phyloP scores from a whole-genome alignment of 2,888 invertebrate genomes.

The Tortricodes alternella region DNA sequence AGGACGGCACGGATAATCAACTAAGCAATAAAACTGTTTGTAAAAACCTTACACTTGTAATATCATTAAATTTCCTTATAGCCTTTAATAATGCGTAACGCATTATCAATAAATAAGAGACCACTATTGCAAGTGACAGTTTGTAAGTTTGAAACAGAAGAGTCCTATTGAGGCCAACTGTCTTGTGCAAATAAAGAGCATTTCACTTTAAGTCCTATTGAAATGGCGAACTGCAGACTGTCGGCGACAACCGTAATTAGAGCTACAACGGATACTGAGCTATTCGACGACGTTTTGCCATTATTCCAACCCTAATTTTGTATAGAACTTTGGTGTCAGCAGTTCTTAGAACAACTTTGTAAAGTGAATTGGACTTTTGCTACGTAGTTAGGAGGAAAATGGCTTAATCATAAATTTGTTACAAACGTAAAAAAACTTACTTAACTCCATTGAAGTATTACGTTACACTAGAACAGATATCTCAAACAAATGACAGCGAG shows the following conservation, averaged over 20 bases:
- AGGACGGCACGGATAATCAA: too few species aligned
- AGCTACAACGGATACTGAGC: constrained; percentile 41
- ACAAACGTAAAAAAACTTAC: too few species aligned
- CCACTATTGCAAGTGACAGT: neutral
- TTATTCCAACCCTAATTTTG: constrained; percentile 4
- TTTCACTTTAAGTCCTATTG: constrained; percentile 47
- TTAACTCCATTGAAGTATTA: too few species aligned
- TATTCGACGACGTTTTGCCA: constrained; percentile 13
- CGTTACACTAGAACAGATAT: too few species aligned
- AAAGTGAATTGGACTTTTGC: neutral
- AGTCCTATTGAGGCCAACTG: neutral
- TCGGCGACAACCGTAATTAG: constrained; percentile 56
- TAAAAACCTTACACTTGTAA: too few species aligned
- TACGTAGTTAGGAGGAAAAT: too few species aligned
- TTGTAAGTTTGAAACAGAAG: neutral
- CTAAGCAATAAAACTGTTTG: too few species aligned
- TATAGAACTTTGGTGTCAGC: neutral
- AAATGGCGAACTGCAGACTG: constrained; percentile 45
- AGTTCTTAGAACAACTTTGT: neutral
- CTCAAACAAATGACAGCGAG: too few species aligned
- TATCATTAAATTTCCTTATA: too few species aligned
- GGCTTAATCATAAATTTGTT: too few species aligned
- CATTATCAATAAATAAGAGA: too few species aligned
- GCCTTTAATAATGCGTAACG: too few species aligned
- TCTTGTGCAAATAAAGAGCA: neutral